Base-by-base conservation (phyloP, 2,888 invertebrate genomes). In the Drosophila leonis region DNA sequence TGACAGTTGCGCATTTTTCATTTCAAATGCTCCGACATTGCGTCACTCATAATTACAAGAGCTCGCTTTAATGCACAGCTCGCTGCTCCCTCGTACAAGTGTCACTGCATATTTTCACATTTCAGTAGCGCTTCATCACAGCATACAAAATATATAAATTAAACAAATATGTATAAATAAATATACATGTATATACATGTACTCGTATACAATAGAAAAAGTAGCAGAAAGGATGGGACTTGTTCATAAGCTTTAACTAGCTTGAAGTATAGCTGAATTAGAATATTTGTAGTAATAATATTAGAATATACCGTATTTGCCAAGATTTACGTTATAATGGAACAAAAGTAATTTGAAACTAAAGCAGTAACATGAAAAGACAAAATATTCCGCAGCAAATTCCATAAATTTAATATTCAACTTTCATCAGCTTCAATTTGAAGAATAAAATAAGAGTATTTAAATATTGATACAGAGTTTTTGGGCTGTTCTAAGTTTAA, bases 41-140 rank as follows among this genome's bases (percentile, higher is more conserved):
- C 60, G 86, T 72, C 86, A 74, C 42, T 83, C 68, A 77, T 75
- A 74, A 81, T 86, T 66, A 59, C 51, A 15, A 0, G 33, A 33
- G 13, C 51, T 13, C 27, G 48, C 31, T 49, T 29, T 49, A 49
- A 49, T 31, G n/a, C 15, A 8, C 31, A 49, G 31, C 24, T 49
- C 20, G 8, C 9, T 35, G 35, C 1, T 3, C 4, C 48, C 12
- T 35, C 10, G 15, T 9, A 7, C 51, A 33, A 15, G 2, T 52
- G 33, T 35, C 51, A 24, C 37, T 56, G 46, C 29, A 64, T 31
- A 62, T 62, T 62, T 54, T 46, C 29, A 52, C n/a, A 57, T 74
- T 82, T 81, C 75, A 80, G 42, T 54, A 75, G 69, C 69, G 80
- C 61, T 78, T 78, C 66, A 72, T 68, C 73, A 66, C 51, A 51